Evolutionary conservation across 2,797 vertebrate genomes (phyloP), one percentile per base, ranked within the genome.

Genomic region (Spondyliosoma cantharus): DNA sequence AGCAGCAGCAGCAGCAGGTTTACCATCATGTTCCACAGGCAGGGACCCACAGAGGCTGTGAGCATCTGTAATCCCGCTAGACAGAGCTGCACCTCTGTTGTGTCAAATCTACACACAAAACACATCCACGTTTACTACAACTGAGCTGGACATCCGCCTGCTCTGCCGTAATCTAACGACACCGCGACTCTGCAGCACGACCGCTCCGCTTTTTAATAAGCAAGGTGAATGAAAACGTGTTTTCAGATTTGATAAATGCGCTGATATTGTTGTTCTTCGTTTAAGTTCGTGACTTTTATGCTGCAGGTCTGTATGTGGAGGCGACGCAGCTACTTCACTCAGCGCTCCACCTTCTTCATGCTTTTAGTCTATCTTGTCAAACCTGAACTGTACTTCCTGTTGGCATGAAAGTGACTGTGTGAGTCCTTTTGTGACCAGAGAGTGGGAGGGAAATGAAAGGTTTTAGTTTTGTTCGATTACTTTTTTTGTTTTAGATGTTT

Each of bases 11-110:
- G 32, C 81, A 71, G 66, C 80, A 78, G 56, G 76, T 86, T 92
- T 94, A 94, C 93, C 92, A 67, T 91, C 59, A 84, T 3, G 80
- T 82, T 92, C 91, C 94, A 94, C 85, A 93, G 89, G 63, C 71
- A 48, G 45, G 90, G 91, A 72, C 92, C 90, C 42, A 89, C 84
- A 53, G 87, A 17, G 58, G 91, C 87, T 65, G 92, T 94, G 82
- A 93, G 81, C 86, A 77, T 87, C 87, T 93, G 92, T 73, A 93
- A 85, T 80, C 93, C 83, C 84, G 82, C 85, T 83, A 93, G 84
- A 91, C 90, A 90, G 79, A 94, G 69, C 91, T 93, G 93, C 87
- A 92, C 69, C 84, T 93, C 93, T 90, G 91, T 91, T 79, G 87
- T 76, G 64, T 93, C 91, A 91, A 90, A 92, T 91, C 93, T 92